A percentile compares a stretch with the other conserved stretches of the same genome.
Evolutionary conservation across 2,113 vertebrate species (phyloP).

Genomic region (Microtus richardsoni): DNA sequence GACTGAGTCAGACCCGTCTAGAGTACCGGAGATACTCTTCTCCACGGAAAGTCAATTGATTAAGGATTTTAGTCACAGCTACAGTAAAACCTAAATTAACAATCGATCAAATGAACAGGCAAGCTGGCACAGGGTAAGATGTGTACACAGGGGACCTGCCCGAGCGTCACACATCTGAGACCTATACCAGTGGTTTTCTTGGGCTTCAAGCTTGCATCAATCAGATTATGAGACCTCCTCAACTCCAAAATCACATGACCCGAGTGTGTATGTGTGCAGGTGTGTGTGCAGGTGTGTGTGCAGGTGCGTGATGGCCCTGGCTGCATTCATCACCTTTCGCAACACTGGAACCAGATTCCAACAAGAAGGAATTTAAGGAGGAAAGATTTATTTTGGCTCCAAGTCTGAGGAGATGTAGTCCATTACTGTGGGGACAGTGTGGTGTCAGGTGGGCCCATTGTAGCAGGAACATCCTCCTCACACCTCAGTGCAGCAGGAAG

Average conservation of each 20-base stretch:
- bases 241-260: not conserved
- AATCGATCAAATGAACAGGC: not conserved
- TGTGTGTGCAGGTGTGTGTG: not conserved
- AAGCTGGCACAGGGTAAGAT: not conserved
- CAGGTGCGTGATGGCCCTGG: not conserved
- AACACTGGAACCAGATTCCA: not conserved
- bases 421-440: not conserved
- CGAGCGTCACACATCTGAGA: not conserved
- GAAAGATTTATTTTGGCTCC: not conserved
- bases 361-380: not conserved
- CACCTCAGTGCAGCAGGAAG: not conserved
- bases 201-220: not conserved
- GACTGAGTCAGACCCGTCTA: not conserved
- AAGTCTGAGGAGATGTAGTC: not conserved
- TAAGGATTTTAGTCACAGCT: not conserved
- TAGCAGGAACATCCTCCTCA: not conserved
- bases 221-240: not conserved
- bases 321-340: not conserved
- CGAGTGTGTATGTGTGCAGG: not conserved
- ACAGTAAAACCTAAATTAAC: not conserved
- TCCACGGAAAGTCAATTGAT: not conserved
- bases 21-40: not conserved
- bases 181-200: not conserved
- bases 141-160: not conserved
- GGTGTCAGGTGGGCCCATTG: not conserved